Base-by-base conservation (phyloP, 2,888 invertebrate species). In the Drosophila koepferae region DNA sequence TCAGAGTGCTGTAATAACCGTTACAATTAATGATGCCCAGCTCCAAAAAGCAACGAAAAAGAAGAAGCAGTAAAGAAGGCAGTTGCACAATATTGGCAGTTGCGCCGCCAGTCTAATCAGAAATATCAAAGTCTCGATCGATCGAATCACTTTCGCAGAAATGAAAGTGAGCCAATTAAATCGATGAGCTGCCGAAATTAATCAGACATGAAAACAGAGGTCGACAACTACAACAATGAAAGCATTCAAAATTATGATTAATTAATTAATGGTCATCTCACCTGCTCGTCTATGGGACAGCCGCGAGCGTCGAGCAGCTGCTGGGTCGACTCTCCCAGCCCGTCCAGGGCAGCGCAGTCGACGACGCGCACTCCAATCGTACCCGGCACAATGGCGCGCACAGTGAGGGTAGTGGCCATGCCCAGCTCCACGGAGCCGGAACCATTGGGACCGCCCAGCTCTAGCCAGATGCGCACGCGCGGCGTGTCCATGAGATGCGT, bases 281-380 rank as follows among this genome's bases (percentile, higher is more conserved):
- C 93, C 90, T 93, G 93, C 36, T 96, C 96, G 91, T 96, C 96
- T 55, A 96, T 94, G 5, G 96, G 96, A 91, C 96, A 97, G 75
- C 97, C 97, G 41, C 95, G 94, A 69, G 96, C 95, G 91, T 97
- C 96, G 10, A 96, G 93, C 23, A 97, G 93, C 74, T 95, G 95
- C 90, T 97, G 96, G 2, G 96, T 96, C 3, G 96, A 95, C 82
- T 96, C 96, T 0, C 96, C 96, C 3, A 96, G 93, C 10, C 97
- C 97, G 88, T 97, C 97, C 85, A 97, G 95, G 0, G 97, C 97
- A 5, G 95, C 93, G 92, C 97, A 97, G 89, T 97, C 96, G 0
- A 96, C 95, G 40, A 97, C 95, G 77, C 95, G 95, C 65, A 96
- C 95, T 38, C 96, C 96, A 72, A 96, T 95, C 23, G 95, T 96